Percentiles rank a stretch among this genome's conserved stretches.
phyloP scores from a whole-genome alignment of 2,888 invertebrate genomes.

The Torymus tubicola region DNA sequence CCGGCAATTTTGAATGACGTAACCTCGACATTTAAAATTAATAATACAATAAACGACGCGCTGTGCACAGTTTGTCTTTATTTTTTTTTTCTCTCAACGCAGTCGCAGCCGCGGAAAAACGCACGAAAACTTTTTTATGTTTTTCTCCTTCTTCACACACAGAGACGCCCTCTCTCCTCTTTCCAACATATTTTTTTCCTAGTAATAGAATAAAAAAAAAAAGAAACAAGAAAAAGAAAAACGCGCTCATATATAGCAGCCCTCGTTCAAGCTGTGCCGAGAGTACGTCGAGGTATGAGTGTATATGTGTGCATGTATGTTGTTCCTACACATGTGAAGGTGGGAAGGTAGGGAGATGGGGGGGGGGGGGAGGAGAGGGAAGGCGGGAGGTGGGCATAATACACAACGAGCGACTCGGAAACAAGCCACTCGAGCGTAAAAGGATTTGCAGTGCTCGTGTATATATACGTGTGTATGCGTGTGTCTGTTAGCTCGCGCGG shows the following conservation, averaged over 20 bases:
- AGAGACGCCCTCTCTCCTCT: too few relatives aligned
- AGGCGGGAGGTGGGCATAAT: not conserved
- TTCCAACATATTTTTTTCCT: not conserved
- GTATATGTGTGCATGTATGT: not conserved
- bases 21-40: not conserved
- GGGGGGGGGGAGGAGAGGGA: too few relatives aligned
- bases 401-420: conserved; percentile 32
- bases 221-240: conserved; percentile 53
- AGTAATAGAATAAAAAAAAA: not conserved
- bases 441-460: conserved; percentile 42
- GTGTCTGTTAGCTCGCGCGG: conserved; percentile 41
- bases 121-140: too few relatives aligned
- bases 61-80: not conserved
- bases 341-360: too few relatives aligned
- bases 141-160: too few relatives aligned
- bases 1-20: too few relatives aligned
- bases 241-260: conserved; percentile 49
- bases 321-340: too few relatives aligned
- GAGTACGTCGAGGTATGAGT: conserved; percentile 47
- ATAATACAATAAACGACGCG: not conserved
- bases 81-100: conserved; percentile 21
- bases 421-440: conserved; percentile 52
- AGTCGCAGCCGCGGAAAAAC: not conserved
- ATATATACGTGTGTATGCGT: too few relatives aligned
- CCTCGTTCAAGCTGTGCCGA: conserved; percentile 52